Evolutionary conservation across 2,113 vertebrate genomes (phyloP).

Genomic region (Daphoenositta chrysoptera): DNA sequence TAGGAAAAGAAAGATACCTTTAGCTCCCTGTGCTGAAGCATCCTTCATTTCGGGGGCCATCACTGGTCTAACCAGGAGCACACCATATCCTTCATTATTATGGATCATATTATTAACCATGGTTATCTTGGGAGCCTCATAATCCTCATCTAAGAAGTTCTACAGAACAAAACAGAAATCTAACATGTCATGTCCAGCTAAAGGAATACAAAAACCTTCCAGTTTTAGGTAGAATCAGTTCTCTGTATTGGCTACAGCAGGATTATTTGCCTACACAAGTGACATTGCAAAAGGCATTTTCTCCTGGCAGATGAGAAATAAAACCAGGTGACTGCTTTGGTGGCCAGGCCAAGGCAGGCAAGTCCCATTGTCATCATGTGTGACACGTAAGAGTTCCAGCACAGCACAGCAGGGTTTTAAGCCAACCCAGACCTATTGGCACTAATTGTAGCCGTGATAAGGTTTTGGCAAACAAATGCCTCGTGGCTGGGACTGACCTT

Average conservation of each 20-base stretch:
- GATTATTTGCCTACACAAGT: neutral
- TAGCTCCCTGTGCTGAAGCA: neutral
- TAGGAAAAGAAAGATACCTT: constrained; percentile 62
- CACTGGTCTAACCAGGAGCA: constrained; percentile 86
- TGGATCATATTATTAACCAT: constrained; percentile 93
- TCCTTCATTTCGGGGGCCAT: constrained; percentile 50
- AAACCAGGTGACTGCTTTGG: neutral
- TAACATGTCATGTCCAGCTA: neutral
- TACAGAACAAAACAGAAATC: constrained; percentile 51
- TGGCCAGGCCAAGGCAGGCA: neutral
- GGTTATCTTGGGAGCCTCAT: constrained; percentile 83
- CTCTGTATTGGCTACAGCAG: neutral
- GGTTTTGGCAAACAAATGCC: neutral
- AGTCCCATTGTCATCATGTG: neutral
- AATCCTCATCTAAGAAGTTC: constrained; percentile 89
- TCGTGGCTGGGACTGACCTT: constrained; percentile 77
- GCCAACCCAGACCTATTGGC: neutral
- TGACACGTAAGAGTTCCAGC: fast-evolving
- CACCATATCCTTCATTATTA: constrained; percentile 92
- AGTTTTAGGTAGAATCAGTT: neutral
- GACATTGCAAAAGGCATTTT: neutral
- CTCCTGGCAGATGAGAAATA: neutral
- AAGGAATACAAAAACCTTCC: neutral
- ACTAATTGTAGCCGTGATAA: neutral
- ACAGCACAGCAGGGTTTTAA: neutral